phyloP scores from a whole-genome alignment of 2,888 invertebrate species.

The Tortricodes alternella region DNA sequence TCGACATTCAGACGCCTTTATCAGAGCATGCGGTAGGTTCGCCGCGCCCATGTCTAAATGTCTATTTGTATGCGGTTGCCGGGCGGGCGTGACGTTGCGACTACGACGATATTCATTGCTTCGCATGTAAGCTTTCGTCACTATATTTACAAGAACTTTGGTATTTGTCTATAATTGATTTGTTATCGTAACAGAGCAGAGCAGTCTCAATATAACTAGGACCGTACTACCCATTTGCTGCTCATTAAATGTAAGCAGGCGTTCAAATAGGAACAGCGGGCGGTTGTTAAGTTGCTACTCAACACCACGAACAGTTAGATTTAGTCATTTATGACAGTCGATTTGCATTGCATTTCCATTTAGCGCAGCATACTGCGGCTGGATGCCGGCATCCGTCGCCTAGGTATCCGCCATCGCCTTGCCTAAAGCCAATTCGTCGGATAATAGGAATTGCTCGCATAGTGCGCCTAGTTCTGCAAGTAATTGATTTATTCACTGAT shows the following conservation, averaged over 20 bases:
- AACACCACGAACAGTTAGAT: conserved; percentile 9
- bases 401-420: conserved; percentile 50
- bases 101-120: conserved; percentile 27
- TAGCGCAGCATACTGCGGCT: conserved; percentile 28
- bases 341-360: conserved; percentile 33
- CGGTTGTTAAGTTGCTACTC: conserved; percentile 5
- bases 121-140: conserved; percentile 3
- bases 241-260: neutral
- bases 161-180: neutral
- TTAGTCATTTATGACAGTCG: conserved; percentile 29
- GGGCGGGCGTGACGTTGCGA: conserved; percentile 44
- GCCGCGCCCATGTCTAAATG: conserved; percentile 56
- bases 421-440: conserved; percentile 50
- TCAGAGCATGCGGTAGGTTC: conserved; percentile 55
- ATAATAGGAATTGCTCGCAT: conserved; percentile 46
- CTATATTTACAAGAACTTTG: neutral
- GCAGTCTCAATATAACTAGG: too few species aligned
- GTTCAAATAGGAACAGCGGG: neutral
- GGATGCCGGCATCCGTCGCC: conserved; percentile 48
- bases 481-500: conserved; percentile 46
- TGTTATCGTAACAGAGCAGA: neutral
- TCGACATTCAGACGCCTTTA: conserved; percentile 78
- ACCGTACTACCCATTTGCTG: neutral
- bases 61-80: conserved; percentile 33
- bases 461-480: conserved; percentile 38